A percentile compares a stretch with the other conserved stretches of the same genome.
phyloP scores from a whole-genome alignment of 2,888 invertebrate genomes.

The Callyntrura guangdongensis region DNA sequence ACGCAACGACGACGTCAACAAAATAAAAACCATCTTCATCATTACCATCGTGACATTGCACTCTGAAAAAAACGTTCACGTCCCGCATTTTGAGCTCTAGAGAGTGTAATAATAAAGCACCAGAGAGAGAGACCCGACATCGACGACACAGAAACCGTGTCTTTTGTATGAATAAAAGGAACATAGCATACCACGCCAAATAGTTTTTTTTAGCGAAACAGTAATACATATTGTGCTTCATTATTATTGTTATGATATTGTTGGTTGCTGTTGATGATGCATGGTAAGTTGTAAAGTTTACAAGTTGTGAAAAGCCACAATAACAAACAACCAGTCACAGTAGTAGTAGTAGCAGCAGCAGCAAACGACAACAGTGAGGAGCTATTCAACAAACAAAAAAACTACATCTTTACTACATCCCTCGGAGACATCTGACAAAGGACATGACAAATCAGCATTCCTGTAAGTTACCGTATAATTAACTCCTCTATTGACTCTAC shows the following conservation, averaged over 20 bases:
- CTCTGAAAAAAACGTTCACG: conserved; percentile 41
- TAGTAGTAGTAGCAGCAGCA: neutral
- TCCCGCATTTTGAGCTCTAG: too few relatives aligned
- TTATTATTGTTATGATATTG: conserved; percentile 18
- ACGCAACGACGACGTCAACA: conserved; percentile 37
- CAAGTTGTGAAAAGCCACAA: conserved; percentile 45
- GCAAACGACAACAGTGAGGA: conserved; percentile 26
- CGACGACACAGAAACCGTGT: neutral
- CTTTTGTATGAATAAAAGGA: conserved; percentile 15
- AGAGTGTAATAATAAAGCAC: neutral
- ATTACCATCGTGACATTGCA: conserved; percentile 60
- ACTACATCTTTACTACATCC: conserved; percentile 33
- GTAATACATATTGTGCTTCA: conserved; percentile 17
- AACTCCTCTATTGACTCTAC: conserved; percentile 71
- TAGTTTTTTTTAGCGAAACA: conserved; percentile 12
- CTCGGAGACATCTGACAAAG: conserved; percentile 78
- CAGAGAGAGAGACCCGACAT: neutral
- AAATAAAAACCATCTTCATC: conserved; percentile 37
- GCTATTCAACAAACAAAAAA: conserved; percentile 19
- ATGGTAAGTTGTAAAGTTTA: conserved; percentile 49
- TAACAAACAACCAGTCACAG: neutral
- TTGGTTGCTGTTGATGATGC: neutral
- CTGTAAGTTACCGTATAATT: conserved; percentile 85
- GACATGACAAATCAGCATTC: conserved; percentile 85
- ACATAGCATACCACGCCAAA: neutral